Evolutionary conservation across 2,888 invertebrate species (phyloP).

Genomic region (Aphodius sticticus): DNA sequence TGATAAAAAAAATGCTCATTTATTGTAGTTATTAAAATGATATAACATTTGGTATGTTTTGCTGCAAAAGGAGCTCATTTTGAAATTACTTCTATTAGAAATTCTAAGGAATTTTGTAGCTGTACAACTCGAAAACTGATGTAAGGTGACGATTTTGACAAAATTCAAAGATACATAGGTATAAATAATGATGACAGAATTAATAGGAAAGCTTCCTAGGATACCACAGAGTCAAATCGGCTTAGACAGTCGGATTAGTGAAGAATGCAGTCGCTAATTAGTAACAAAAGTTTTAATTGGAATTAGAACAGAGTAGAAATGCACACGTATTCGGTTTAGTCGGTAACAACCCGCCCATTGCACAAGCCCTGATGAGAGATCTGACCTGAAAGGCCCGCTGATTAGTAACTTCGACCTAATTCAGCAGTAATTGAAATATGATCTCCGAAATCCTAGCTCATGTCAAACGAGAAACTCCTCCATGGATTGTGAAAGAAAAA

Average conservation of each 20-base stretch:
- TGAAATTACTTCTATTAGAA: no score
- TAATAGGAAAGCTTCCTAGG: background rate
- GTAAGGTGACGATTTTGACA: no score
- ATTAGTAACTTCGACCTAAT: slow-evolving; percentile 4
- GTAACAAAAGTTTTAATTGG: background rate
- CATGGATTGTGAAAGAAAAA: no score
- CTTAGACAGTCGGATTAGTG: background rate
- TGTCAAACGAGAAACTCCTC: background rate
- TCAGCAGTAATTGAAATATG: background rate
- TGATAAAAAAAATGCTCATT: no score
- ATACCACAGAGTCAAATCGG: background rate
- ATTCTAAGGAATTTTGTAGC: no score
- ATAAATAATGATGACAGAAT: background rate
- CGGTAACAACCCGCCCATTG: background rate
- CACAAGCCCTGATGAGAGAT: background rate
- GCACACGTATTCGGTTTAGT: background rate
- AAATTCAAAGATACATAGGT: background rate
- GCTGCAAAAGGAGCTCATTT: no score
- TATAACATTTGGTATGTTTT: no score
- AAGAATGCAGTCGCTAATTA: background rate
- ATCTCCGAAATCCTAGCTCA: background rate
- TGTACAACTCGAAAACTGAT: no score
- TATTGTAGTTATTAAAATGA: no score
- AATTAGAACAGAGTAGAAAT: background rate
- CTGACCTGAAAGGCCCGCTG: background rate